Percentiles rank a stretch among this genome's conserved stretches.
phyloP scores from a whole-genome alignment of 2,113 vertebrate genomes.

The Butastur rufipennis region DNA sequence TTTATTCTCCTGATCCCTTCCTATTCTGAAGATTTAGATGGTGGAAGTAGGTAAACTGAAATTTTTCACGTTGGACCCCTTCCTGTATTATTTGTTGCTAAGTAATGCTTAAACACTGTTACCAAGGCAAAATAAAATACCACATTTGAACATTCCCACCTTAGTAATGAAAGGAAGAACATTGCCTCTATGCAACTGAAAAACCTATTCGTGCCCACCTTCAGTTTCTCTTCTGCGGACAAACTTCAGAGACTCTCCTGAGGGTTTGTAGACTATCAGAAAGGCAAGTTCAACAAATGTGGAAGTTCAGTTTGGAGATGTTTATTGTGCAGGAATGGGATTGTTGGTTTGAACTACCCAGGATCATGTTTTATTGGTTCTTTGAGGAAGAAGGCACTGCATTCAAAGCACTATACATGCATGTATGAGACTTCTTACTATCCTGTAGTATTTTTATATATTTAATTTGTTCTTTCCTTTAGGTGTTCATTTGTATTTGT shows the following conservation, averaged over 20 bases:
- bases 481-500: constrained; percentile 75
- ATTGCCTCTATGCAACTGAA: neutral
- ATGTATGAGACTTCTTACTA: neutral
- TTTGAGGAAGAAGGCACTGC: neutral
- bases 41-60: neutral
- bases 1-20: neutral
- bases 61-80: neutral
- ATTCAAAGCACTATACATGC: neutral
- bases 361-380: neutral
- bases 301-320: neutral
- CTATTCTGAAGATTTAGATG: neutral
- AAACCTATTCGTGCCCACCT: neutral
- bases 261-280: neutral
- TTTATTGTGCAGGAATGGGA: neutral
- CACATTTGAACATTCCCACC: neutral
- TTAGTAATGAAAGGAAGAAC: neutral
- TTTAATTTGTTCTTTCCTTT: constrained; percentile 59
- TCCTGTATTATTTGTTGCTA: neutral
- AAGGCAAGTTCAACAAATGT: neutral
- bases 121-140: neutral
- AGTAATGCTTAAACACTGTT: neutral
- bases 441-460: neutral
- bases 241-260: neutral
- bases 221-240: neutral
- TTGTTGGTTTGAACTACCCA: constrained; percentile 70